Conservation (phyloP, 2,113 vertebrate genomes). For the Helogale parvula region DNA sequence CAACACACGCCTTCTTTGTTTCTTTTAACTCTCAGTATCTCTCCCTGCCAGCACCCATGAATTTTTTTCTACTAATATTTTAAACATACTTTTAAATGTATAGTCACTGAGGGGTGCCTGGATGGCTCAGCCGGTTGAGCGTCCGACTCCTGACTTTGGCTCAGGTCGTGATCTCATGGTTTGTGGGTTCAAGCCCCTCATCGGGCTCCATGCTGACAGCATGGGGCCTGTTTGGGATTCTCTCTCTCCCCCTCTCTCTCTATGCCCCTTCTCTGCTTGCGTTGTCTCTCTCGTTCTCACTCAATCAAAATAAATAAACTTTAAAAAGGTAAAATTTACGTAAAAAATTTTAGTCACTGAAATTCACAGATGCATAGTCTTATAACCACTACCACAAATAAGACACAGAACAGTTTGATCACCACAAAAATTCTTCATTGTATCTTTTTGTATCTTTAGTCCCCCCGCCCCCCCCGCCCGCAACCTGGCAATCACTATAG, state of each 20-base stretch:
- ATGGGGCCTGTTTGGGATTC: too few species aligned
- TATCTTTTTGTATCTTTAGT: background rate
- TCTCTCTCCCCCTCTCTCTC: too few species aligned
- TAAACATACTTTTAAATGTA: background rate
- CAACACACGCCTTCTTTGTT: background rate
- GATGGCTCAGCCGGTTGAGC: too few species aligned
- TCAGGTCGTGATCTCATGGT: too few species aligned
- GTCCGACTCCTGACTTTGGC: too few species aligned
- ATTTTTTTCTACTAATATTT: background rate
- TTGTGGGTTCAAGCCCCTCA: too few species aligned
- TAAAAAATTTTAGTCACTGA: background rate
- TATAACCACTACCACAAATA: background rate
- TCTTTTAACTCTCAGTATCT: background rate
- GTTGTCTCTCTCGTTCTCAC: too few species aligned
- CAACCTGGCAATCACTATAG: background rate
- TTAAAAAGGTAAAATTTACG: too few species aligned
- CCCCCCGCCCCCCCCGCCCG: background rate
- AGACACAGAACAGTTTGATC: background rate
- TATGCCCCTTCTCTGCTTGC: too few species aligned
- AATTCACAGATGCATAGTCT: background rate
- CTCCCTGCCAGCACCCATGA: background rate
- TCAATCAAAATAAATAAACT: too few species aligned
- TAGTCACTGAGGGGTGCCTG: background rate
- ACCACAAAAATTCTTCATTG: background rate
- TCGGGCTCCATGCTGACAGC: too few species aligned